Evolutionary conservation across 2,888 invertebrate species (phyloP).

Genomic region (Pandemis cinnamomeana): DNA sequence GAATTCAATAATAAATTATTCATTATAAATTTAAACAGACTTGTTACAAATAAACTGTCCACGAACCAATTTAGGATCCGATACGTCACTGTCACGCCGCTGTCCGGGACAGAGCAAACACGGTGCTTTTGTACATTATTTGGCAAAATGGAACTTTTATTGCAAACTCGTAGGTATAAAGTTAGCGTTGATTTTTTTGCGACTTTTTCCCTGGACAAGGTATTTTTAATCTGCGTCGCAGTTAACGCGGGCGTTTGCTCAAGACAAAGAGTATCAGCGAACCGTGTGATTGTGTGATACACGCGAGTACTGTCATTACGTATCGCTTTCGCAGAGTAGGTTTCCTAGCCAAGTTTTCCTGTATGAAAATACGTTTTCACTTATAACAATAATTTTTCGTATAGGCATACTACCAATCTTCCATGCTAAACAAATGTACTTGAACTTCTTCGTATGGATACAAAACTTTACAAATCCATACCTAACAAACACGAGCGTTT

Average conservation of each 20-base stretch:
- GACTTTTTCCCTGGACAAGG: not conserved
- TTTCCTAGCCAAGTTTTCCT: not conserved
- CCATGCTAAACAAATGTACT: too few relatives aligned
- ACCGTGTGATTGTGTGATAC: not conserved
- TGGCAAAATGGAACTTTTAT: not conserved
- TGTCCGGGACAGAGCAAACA: not conserved
- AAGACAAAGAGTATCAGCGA: not conserved
- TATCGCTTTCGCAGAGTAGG: too few relatives aligned
- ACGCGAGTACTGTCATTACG: not conserved
- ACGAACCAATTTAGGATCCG: not conserved
- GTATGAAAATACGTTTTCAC: not conserved
- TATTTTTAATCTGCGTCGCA: too few relatives aligned
- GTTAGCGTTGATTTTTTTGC: not conserved
- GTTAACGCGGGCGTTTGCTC: too few relatives aligned
- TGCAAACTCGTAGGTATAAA: not conserved
- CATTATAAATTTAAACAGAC: not conserved
- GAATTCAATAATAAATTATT: not conserved
- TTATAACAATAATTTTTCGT: too few relatives aligned
- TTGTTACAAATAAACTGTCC: not conserved
- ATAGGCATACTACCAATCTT: too few relatives aligned
- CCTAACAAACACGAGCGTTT: too few relatives aligned
- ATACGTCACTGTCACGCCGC: not conserved
- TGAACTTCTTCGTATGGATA: too few relatives aligned
- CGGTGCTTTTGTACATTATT: not conserved
- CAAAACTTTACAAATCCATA: too few relatives aligned